Evolutionary conservation across 2,113 vertebrate genomes (phyloP).

Genomic region (Syngnathoides biaculeatus): DNA sequence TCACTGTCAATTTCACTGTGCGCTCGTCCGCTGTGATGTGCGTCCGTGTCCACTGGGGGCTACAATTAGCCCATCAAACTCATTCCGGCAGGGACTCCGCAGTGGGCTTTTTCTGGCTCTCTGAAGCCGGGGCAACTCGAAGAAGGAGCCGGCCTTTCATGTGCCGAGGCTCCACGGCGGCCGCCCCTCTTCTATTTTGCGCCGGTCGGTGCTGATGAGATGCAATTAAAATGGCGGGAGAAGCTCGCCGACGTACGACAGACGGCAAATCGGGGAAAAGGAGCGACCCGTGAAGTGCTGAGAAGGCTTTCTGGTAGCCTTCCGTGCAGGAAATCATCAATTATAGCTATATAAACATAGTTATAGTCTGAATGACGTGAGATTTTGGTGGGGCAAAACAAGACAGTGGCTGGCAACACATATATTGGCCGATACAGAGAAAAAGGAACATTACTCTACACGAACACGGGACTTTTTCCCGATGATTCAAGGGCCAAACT

Average conservation of each 20-base stretch:
- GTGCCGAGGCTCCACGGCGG: constrained; percentile 62
- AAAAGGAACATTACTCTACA: no score
- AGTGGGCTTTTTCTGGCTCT: constrained; percentile 52
- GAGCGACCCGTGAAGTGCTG: constrained; percentile 13
- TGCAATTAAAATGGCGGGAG: constrained; percentile 69
- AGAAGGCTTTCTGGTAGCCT: neutral
- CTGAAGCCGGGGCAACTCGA: constrained; percentile 70
- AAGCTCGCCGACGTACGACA: constrained; percentile 31
- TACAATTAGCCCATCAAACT: constrained; percentile 80
- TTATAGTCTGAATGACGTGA: no score
- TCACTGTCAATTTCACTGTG: neutral
- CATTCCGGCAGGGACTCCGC: constrained; percentile 66
- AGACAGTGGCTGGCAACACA: no score
- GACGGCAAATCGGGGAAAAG: constrained; percentile 10
- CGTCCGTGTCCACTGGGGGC: constrained; percentile 75
- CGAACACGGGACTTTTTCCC: no score
- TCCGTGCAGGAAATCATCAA: neutral
- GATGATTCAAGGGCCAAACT: no score
- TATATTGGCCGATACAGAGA: no score
- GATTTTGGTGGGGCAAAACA: no score
- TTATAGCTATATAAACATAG: neutral
- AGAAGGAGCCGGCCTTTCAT: constrained; percentile 74
- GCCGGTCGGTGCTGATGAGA: constrained; percentile 68
- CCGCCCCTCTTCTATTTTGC: constrained; percentile 67
- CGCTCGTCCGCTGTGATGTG: constrained; percentile 65